Percentiles rank a stretch among this genome's conserved stretches.
Evolutionary conservation across 2,797 vertebrate species (phyloP).

Genomic region (Sciurus carolinensis): DNA sequence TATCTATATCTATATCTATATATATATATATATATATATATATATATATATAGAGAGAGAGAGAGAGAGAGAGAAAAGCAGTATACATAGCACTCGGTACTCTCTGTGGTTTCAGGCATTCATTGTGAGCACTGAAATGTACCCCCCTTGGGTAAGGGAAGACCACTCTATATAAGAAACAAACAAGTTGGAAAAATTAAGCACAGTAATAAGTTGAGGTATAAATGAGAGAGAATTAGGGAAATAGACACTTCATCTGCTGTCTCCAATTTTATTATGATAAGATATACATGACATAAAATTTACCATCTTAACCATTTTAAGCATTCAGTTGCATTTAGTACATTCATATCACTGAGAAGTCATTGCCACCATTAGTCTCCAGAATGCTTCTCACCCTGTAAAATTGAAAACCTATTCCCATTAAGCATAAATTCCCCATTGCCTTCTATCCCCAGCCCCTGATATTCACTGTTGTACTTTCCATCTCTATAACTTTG

Average conservation of each 20-base stretch:
- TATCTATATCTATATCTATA: background rate
- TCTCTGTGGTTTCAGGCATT: background rate
- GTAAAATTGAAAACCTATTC: background rate
- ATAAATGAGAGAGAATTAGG: background rate
- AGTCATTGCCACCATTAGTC: background rate
- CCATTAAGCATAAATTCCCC: background rate
- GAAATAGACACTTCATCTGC: background rate
- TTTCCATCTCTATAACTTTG: background rate
- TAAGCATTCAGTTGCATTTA: background rate
- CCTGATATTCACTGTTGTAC: background rate
- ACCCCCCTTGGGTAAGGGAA: background rate
- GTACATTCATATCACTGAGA: background rate
- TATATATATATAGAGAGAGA: background rate
- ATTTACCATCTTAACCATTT: background rate
- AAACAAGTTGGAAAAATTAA: background rate
- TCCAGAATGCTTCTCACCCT: background rate
- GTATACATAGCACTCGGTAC: background rate
- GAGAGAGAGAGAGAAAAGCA: too few species aligned
- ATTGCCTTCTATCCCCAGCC: background rate
- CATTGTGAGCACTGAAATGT: background rate
- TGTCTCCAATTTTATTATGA: background rate
- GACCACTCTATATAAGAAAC: background rate
- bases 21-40: background rate
- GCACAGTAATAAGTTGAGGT: background rate
- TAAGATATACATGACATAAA: background rate